phyloP scores from a whole-genome alignment of 2,797 vertebrate species.

The Hozukius guyotensis region DNA sequence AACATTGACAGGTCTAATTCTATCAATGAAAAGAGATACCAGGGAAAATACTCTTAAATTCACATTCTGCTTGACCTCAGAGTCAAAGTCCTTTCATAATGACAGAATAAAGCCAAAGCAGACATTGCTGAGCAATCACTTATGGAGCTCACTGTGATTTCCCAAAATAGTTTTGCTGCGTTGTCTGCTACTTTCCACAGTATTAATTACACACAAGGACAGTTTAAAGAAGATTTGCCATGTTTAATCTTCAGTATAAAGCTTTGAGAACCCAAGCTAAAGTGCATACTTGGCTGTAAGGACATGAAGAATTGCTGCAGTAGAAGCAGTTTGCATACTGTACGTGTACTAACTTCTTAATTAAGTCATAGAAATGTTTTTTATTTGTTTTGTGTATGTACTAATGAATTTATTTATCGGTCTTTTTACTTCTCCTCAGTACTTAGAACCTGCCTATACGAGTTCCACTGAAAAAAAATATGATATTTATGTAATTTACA shows the following conservation, averaged over 20 bases:
- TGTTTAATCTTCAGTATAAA: slow-evolving; percentile 39
- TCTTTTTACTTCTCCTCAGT: background rate
- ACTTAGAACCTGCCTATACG: background rate
- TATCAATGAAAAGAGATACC: background rate
- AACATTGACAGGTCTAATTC: too few species aligned
- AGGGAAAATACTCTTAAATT: background rate
- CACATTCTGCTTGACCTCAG: slow-evolving; percentile 22
- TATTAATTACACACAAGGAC: slow-evolving; percentile 36
- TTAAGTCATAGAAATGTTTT: background rate
- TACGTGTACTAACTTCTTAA: background rate
- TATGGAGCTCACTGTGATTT: slow-evolving; percentile 3
- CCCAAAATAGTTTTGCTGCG: slow-evolving; percentile 18
- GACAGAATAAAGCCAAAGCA: background rate
- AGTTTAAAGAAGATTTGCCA: slow-evolving; percentile 29
- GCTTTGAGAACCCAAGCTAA: background rate
- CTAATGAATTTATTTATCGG: background rate
- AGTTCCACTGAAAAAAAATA: background rate
- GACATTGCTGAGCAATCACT: slow-evolving; percentile 38
- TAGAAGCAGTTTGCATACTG: background rate
- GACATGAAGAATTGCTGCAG: background rate
- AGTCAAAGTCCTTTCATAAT: background rate
- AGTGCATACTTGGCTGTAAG: background rate
- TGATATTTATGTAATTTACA: background rate
- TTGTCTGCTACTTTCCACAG: slow-evolving; percentile 16
- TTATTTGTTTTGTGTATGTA: background rate